Evolutionary conservation across 2,888 invertebrate genomes (phyloP), one percentile per base, ranked within the genome.

Genomic region (Listrodromus nycthemerus): DNA sequence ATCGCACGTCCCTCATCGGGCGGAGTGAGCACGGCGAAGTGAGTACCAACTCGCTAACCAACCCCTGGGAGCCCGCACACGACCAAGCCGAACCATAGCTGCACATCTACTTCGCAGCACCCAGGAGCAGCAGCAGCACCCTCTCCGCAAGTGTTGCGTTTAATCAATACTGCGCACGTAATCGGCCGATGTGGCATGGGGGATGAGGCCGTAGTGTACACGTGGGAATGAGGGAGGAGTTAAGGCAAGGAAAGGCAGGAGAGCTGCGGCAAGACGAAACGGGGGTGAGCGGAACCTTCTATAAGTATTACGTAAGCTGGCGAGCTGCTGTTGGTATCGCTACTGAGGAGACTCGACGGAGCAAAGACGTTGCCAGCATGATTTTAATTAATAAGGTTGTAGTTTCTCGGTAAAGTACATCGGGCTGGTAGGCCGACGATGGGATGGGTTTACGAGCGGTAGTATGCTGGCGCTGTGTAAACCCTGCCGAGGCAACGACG

Each of bases 81-180:
- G 80, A 48, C 50, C 50, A 58, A 67, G 58, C 73, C 48, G 24
- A 69, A 80, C 67, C 67, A 61, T 83, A 80, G 45, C 71, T 41
- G 73, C 71, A 37, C 76, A 76, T 61, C 80, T 76, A 76, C 76
- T 76, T 79, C 70, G 55, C 69, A 71, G 33, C 71, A 58, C 21
- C 79, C 63, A 41, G 69, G 69, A 63, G 55, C 63, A 74, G 75
- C 65, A 75, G 16, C 76, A 45, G 21, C 80, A 83, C 80, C 82
- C 80, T 75, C 80, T 79, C 80, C 76, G 80, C 85, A 87, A 90
- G 89, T 90, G 90, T 91, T 90, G 91, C 90, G 90, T 92, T 92
- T 92, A 92, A 92, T 92, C 92, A 92, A 92, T 92, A 92, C 90
- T 89, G 87, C 88, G 90, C 86, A 82, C 85, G 87, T 87, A 87